Evolutionary conservation across 1,140 invertebrate genomes (phyloP), one percentile per base, ranked within the genome.

Genomic region (Mya arenaria): DNA sequence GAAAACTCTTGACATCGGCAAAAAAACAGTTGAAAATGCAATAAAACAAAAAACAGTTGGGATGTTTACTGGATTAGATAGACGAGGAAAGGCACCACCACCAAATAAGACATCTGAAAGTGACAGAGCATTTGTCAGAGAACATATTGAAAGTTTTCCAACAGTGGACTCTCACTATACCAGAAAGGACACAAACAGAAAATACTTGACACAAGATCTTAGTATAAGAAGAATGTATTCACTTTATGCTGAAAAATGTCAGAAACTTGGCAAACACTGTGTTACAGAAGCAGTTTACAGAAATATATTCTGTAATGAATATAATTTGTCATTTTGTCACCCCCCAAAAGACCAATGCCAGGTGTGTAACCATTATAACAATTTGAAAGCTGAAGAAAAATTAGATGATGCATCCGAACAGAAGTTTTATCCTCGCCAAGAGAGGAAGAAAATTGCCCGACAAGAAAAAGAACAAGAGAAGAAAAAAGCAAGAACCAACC

Each of bases 81-180:
- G 65, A 41, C 41, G 84, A 63, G 82, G 79, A 13, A 80, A 60
- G 55, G 56, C 60, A n/a, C 3, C 36, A 23, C 75, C 82, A 48
- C 23, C 25, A n/a, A 87, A 86, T 41, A 84, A 77, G 41, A 84
- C 73, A 4, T 25, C 52, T 36, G 52, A 65, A 23, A 55, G 58
- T 44, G 30, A 44, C 6, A 55, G 48, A 34, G 17, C 56, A 15
- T 25, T 69, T 32, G 72, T 86, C 0, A 56, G 48, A 71, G 60
- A 74, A 8, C 84, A 87, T 55, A 85, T 87, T 32, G 60, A 83
- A 52, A 55, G 55, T 66, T 87, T 87, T 44, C 82, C 69, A 32
- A 63, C 3, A 17, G 36, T 84, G 6, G 78, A 78, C 5, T 73
- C 84, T 4, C 86, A 86, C 55, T 84, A 87, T 30, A 79, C 74